These are phyloP conservation scores for Aromia moschata DNA, from an alignment of 2,888 invertebrate species.

Conservation along the genomic window DNA sequence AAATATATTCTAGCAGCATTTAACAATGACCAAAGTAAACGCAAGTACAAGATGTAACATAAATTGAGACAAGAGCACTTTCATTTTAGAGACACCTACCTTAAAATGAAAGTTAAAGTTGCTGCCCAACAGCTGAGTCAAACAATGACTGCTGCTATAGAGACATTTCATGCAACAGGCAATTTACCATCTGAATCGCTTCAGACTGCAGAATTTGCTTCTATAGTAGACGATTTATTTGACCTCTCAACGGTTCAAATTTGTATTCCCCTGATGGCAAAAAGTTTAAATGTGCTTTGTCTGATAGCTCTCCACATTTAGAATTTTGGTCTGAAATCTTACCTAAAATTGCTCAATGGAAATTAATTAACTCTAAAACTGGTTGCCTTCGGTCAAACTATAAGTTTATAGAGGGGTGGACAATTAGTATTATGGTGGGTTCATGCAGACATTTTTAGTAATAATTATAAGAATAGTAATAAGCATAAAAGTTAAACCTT, in stretches of 20 bases:
- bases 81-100: constrained; percentile 24
- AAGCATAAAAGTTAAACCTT: no score
- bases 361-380: no score
- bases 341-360: no score
- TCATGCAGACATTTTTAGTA: no score
- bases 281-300: constrained; percentile 28
- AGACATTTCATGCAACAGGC: constrained; percentile 18
- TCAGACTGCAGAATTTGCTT: constrained; percentile 31
- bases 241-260: constrained; percentile 23
- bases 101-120: constrained; percentile 31
- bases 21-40: no score
- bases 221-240: constrained; percentile 25
- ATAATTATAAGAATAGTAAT: no score
- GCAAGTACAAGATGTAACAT: constrained; percentile 16
- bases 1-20: constrained; percentile 23
- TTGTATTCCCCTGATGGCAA: constrained; percentile 18
- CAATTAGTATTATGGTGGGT: no score
- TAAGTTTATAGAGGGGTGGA: no score
- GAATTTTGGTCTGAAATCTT: constrained; percentile 28
- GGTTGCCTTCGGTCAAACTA: no score
- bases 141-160: constrained; percentile 26
- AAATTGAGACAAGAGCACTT: constrained; percentile 22
- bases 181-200: constrained; percentile 27
- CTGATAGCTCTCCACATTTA: constrained; percentile 24
- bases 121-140: constrained; percentile 27